Conservation (phyloP, 2,797 vertebrate species). For the Borostomias antarcticus region DNA sequence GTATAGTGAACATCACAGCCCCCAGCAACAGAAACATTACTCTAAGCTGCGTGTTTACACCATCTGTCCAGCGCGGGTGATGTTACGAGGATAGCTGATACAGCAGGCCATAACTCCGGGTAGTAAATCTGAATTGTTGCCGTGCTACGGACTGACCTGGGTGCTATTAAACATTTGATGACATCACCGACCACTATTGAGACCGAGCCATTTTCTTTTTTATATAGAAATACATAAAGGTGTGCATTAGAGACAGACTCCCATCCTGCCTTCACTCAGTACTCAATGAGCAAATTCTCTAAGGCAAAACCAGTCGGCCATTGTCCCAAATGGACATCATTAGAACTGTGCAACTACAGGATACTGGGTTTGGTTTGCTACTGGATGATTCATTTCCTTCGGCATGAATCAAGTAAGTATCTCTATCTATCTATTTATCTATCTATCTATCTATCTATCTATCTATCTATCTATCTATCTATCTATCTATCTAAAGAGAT, state of each 20-base stretch:
- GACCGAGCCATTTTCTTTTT: not conserved
- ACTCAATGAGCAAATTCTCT: not conserved
- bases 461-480: too few relatives aligned
- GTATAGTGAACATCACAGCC: not conserved
- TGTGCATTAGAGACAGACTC: not conserved
- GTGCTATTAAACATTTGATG: constrained; percentile 10
- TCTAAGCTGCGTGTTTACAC: not conserved
- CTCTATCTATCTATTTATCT: too few relatives aligned
- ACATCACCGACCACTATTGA: not conserved
- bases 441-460: too few relatives aligned
- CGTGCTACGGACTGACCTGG: not conserved
- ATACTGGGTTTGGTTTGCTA: too few relatives aligned
- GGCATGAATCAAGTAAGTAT: too few relatives aligned
- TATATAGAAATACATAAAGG: not conserved
- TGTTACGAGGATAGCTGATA: not conserved
- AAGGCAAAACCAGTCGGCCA: not conserved
- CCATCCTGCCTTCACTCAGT: not conserved
- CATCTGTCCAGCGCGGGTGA: not conserved
- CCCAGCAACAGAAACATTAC: not conserved
- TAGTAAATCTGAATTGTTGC: constrained; percentile 11
- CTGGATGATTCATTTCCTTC: too few relatives aligned
- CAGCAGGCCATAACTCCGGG: not conserved
- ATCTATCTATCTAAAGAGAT: too few relatives aligned
- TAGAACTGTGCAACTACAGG: too few relatives aligned
- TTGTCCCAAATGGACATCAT: too few relatives aligned